Conservation (phyloP, 2,113 vertebrate species). For the Lynx canadensis region DNA sequence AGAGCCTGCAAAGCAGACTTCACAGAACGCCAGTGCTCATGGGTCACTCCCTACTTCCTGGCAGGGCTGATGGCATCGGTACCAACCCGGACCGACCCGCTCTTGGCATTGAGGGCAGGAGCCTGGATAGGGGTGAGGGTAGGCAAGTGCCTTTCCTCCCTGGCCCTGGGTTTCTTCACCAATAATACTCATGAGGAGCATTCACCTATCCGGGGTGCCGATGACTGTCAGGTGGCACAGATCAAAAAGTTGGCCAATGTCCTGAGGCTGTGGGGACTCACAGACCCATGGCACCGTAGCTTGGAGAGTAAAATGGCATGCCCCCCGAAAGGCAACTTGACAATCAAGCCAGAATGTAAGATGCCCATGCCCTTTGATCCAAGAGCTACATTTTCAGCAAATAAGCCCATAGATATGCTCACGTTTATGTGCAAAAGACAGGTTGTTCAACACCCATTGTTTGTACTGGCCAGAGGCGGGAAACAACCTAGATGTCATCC, state of each 20-base stretch:
- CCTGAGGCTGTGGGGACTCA: neutral
- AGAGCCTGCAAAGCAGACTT: neutral
- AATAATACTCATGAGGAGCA: neutral
- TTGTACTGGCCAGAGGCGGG: neutral
- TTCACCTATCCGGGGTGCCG: neutral
- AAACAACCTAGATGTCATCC: neutral
- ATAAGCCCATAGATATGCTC: neutral
- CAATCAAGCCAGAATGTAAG: slow-evolving; percentile 1
- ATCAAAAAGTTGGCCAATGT: neutral
- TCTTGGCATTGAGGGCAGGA: neutral
- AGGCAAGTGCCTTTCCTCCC: neutral
- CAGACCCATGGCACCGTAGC: neutral
- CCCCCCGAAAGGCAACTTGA: neutral
- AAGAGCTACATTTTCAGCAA: neutral
- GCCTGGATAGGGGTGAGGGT: neutral
- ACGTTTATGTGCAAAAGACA: neutral
- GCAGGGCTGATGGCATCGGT: neutral
- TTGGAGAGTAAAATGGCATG: neutral
- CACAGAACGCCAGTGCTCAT: neutral
- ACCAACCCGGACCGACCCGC: neutral
- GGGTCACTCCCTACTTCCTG: neutral
- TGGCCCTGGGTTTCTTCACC: neutral
- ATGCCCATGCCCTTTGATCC: neutral
- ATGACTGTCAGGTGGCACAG: neutral
- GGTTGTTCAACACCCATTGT: neutral